Percentiles rank a stretch among this genome's conserved stretches.
phyloP scores from a whole-genome alignment of 2,888 invertebrate genomes.

The Plusia festucae region DNA sequence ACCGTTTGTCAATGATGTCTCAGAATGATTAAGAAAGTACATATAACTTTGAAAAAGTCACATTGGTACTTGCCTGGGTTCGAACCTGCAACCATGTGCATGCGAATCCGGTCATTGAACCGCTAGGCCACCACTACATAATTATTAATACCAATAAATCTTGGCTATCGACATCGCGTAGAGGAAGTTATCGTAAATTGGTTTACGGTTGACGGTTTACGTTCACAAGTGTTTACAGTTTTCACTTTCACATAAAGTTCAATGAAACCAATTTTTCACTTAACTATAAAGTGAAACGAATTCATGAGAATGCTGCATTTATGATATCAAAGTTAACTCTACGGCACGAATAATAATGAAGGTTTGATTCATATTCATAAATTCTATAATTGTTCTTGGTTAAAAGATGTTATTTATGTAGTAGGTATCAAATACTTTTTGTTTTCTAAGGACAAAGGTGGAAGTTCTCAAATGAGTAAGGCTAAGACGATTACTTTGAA shows the following conservation, averaged over 20 bases:
- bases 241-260: constrained; percentile 71
- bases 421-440: constrained; percentile 7
- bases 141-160: constrained; percentile 41
- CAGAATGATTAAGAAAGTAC: too few species aligned
- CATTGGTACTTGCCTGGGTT: too few species aligned
- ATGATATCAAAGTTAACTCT: constrained; percentile 7
- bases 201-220: constrained; percentile 61
- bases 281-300: constrained; percentile 55
- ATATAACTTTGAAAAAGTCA: too few species aligned
- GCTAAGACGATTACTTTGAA: background rate
- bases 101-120: too few species aligned
- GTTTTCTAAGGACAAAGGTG: constrained; percentile 10
- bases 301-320: constrained; percentile 34
- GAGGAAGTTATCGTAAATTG: constrained; percentile 63
- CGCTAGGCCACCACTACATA: too few species aligned
- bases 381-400: background rate
- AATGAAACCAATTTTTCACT: constrained; percentile 76
- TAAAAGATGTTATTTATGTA: background rate
- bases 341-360: constrained; percentile 22
- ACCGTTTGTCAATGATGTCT: too few species aligned
- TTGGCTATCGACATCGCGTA: constrained; percentile 30
- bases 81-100: too few species aligned
- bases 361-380: too few species aligned
- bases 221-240: constrained; percentile 60
- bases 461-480: background rate